These are phyloP conservation scores for Osmerus eperlanus DNA, from an alignment of 2,113 vertebrate species.

Conservation along the genomic window DNA sequence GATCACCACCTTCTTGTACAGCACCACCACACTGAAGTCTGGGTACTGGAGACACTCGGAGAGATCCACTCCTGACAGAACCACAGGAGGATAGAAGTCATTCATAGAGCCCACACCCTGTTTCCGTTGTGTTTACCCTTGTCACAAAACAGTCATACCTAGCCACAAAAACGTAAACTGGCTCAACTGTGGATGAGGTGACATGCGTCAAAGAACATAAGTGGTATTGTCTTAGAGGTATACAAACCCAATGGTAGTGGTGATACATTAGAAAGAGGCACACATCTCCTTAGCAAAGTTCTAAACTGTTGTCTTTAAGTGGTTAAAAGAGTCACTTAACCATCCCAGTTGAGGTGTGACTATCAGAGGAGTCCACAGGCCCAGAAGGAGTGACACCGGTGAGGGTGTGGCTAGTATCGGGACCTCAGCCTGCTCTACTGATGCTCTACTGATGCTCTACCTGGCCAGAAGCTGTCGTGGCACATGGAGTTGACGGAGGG, in stretches of 20 bases:
- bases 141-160: background rate
- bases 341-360: too few species aligned
- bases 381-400: too few species aligned
- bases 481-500: constrained; percentile 96
- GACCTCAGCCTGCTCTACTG: too few species aligned
- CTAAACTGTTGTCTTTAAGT: constrained; percentile 1
- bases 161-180: background rate
- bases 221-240: background rate
- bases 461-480: constrained; percentile 96
- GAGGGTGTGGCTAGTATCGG: too few species aligned
- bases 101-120: background rate
- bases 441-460: constrained; percentile 55
- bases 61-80: constrained; percentile 84
- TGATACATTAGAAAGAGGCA: too few species aligned
- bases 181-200: background rate
- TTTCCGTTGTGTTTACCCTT: background rate
- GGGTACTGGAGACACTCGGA: constrained; percentile 97
- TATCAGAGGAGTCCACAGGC: too few species aligned
- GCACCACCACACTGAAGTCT: constrained; percentile 95
- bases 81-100: background rate
- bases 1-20: constrained; percentile 94
- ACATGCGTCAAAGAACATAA: too few species aligned
- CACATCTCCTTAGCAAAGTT: background rate
- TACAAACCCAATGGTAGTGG: background rate
- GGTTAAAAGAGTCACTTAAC: too few species aligned